Evolutionary conservation across 2,888 invertebrate species (phyloP).

Genomic region (Panzeria rudis): DNA sequence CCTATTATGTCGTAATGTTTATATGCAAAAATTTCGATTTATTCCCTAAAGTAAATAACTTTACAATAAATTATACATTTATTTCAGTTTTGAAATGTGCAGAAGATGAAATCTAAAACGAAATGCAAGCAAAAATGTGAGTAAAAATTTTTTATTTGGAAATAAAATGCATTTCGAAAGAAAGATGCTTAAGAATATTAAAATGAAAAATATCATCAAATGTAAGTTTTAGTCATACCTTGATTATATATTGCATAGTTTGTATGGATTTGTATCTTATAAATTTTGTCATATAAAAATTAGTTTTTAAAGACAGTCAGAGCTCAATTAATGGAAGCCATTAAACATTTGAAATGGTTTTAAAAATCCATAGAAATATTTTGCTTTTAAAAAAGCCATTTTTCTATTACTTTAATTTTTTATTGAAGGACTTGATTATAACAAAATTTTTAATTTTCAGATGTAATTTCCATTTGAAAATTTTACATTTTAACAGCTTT

Average conservation of each 20-base stretch:
- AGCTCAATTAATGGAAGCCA: too few species aligned
- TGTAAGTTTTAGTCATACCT: slow-evolving; percentile 17
- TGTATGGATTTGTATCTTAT: background rate
- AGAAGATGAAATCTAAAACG: slow-evolving; percentile 9
- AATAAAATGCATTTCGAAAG: slow-evolving; percentile 15
- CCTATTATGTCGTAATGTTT: background rate
- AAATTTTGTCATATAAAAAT: too few species aligned
- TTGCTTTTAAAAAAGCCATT: too few species aligned
- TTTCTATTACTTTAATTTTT: too few species aligned
- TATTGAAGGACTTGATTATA: too few species aligned
- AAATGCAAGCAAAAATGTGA: background rate
- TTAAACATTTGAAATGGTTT: too few species aligned
- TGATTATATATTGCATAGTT: slow-evolving; percentile 12
- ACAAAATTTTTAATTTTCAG: too few species aligned
- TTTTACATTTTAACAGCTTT: too few species aligned
- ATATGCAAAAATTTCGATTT: background rate
- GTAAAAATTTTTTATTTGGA: too few species aligned
- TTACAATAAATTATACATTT: slow-evolving; percentile 38
- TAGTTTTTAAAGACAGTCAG: too few species aligned
- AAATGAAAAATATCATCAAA: slow-evolving; percentile 10
- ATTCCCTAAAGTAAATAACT: slow-evolving; percentile 42
- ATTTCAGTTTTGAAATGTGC: background rate
- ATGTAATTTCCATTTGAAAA: too few species aligned
- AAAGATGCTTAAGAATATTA: background rate
- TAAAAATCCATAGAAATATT: too few species aligned